Evolutionary conservation across 1,140 invertebrate genomes (phyloP).

Genomic region (Lethocerus indicus): DNA sequence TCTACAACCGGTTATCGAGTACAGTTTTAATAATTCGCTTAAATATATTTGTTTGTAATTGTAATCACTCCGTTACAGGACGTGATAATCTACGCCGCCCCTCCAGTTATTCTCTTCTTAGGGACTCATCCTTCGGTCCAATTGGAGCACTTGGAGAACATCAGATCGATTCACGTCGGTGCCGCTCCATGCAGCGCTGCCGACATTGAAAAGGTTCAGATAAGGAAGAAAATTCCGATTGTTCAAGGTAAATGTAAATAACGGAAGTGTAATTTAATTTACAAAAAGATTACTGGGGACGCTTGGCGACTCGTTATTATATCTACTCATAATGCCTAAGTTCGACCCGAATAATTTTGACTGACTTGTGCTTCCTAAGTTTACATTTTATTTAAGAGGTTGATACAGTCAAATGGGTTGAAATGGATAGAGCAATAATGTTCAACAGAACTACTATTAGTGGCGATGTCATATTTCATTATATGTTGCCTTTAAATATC

Average conservation of each 20-base stretch:
- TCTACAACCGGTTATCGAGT: not conserved
- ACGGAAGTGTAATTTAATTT: too few species aligned
- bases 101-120: slow-evolving; percentile 44
- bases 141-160: slow-evolving; percentile 34
- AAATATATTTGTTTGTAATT: not conserved
- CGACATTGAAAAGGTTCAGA: slow-evolving; percentile 17
- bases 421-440: too few species aligned
- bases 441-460: too few species aligned
- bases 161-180: slow-evolving; percentile 38
- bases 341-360: too few species aligned
- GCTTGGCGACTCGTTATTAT: too few species aligned
- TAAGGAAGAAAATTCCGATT: slow-evolving; percentile 23
- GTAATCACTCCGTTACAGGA: not conserved
- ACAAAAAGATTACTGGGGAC: too few species aligned
- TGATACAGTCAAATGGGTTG: too few species aligned
- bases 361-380: too few species aligned
- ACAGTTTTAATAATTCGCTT: not conserved
- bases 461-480: too few species aligned
- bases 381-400: too few species aligned
- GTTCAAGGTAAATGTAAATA: slow-evolving; percentile 1
- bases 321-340: too few species aligned
- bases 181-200: slow-evolving; percentile 37
- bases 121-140: slow-evolving; percentile 40
- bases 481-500: too few species aligned
- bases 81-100: slow-evolving; percentile 37